These are phyloP conservation scores for Lutraria rhynchaena DNA, from an alignment of 1,140 invertebrate species.

Conservation along the genomic window DNA sequence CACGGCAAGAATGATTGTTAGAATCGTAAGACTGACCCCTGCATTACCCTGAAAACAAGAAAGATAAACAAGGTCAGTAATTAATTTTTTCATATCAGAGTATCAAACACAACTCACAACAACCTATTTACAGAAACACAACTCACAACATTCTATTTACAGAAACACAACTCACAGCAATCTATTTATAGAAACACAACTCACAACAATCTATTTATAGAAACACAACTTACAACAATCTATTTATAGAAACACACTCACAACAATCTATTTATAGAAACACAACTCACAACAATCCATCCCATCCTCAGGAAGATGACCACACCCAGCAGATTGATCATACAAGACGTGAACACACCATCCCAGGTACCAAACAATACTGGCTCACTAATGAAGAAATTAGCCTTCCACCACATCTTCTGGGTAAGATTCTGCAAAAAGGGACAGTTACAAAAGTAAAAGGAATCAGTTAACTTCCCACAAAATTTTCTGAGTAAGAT, in stretches of 20 bases:
- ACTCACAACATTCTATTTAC: too few species aligned
- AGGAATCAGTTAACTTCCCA: neutral
- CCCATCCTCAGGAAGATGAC: constrained; percentile 97
- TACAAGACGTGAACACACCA: constrained; percentile 93
- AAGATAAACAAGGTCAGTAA: too few species aligned
- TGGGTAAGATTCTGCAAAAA: constrained; percentile 73
- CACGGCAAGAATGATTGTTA: constrained; percentile 94
- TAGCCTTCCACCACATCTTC: constrained; percentile 81
- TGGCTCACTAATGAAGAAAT: constrained; percentile 84
- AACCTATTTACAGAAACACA: too few species aligned
- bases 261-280: constrained; percentile 1
- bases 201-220: too few species aligned
- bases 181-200: too few species aligned
- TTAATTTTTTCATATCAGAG: too few species aligned
- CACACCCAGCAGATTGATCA: constrained; percentile 98
- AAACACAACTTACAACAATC: too few species aligned
- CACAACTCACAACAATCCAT: constrained; percentile 92
- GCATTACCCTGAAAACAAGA: constrained; percentile 87
- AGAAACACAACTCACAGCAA: too few species aligned
- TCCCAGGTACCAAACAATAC: constrained; percentile 99
- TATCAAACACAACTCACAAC: too few species aligned
- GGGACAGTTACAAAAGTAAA: too few species aligned
- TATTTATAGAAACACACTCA: too few species aligned
- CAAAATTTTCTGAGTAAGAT: neutral
- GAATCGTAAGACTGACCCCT: constrained; percentile 92